These are phyloP conservation scores for Tichodroma muraria DNA, from an alignment of 2,113 vertebrate genomes.

Conservation along the genomic window DNA sequence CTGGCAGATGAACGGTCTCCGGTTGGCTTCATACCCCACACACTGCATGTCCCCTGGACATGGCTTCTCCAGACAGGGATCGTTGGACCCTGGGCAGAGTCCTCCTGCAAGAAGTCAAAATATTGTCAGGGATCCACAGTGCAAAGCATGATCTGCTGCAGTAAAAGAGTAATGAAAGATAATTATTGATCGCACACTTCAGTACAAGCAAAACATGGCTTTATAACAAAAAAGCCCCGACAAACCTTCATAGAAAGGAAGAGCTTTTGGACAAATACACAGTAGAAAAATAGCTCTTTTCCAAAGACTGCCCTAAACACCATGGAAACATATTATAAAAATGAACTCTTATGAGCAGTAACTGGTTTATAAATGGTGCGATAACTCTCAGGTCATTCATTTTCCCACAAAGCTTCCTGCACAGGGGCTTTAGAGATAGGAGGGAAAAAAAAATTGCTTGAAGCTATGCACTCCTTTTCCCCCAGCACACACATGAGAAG, in stretches of 20 bases:
- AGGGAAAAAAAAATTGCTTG: neutral
- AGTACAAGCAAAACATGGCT: neutral
- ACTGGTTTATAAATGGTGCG: neutral
- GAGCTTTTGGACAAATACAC: neutral
- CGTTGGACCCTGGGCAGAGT: constrained; percentile 80
- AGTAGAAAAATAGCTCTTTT: neutral
- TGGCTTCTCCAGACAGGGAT: constrained; percentile 86
- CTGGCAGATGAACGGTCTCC: constrained; percentile 87
- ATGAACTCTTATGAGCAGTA: neutral
- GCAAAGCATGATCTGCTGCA: neutral
- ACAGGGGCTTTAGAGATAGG: neutral
- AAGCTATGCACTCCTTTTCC: neutral
- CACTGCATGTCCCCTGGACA: constrained; percentile 97
- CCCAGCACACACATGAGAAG: neutral
- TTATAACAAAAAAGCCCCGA: neutral
- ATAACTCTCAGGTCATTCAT: neutral
- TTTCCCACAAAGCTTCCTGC: neutral
- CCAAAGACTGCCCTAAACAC: neutral
- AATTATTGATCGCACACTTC: neutral
- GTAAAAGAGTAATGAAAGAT: neutral
- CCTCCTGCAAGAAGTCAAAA: constrained; percentile 73
- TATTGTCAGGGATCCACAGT: neutral
- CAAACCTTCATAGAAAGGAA: neutral
- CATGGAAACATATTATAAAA: neutral
- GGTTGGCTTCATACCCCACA: constrained; percentile 80